Percentiles rank a stretch among this genome's conserved stretches.
Conservation (phyloP, 2,797 vertebrate genomes). For the Sebastolobus alascanus region DNA sequence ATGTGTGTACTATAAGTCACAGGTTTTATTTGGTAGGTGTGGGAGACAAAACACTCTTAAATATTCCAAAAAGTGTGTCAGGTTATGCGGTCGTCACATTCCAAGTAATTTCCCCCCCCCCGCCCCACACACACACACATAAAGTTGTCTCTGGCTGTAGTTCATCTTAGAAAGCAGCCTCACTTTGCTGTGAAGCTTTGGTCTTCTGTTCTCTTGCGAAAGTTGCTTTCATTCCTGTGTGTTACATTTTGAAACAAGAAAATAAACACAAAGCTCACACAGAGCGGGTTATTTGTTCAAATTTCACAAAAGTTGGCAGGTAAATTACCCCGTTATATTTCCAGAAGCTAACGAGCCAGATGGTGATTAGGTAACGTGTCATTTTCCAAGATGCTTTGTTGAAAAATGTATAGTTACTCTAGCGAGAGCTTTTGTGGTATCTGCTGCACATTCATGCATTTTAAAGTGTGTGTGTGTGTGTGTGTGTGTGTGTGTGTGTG, state of each 20-base stretch:
- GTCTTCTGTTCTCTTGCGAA: background rate
- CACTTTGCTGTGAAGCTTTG: background rate
- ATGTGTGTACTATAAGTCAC: slow-evolving; percentile 22
- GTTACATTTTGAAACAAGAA: slow-evolving; percentile 8
- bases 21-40: slow-evolving; percentile 28
- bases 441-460: background rate
- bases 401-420: slow-evolving; percentile 7
- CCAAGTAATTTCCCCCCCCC: slow-evolving; percentile 1
- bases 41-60: slow-evolving; percentile 14
- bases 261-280: background rate
- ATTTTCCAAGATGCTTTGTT: slow-evolving; percentile 26
- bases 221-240: background rate
- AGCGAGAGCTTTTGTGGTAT: slow-evolving; percentile 1
- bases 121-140: background rate
- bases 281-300: slow-evolving; percentile 4
- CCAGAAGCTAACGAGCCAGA: slow-evolving; percentile 11
- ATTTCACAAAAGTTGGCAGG: background rate
- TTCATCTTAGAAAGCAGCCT: background rate
- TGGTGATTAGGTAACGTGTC: slow-evolving; percentile 6
- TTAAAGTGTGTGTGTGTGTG: slow-evolving; percentile 14
- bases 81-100: slow-evolving; percentile 2
- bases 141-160: background rate
- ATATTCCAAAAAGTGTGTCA: slow-evolving; percentile 6
- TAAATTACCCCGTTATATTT: slow-evolving; percentile 12
- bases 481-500: slow-evolving; percentile 1